Conservation (phyloP, 2,113 vertebrate genomes). For the Anas platyrhynchos region DNA sequence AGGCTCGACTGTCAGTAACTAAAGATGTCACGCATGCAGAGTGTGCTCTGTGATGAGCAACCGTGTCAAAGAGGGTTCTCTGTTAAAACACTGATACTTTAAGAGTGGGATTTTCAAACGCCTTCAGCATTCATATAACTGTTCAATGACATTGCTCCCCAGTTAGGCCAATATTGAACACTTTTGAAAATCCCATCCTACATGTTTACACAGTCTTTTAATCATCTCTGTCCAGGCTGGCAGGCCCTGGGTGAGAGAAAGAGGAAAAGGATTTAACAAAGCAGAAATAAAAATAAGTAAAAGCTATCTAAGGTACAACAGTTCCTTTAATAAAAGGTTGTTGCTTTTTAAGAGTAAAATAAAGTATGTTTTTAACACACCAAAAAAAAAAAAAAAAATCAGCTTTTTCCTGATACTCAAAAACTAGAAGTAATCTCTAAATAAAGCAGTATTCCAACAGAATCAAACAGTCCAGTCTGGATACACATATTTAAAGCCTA, state of each 20-base stretch:
- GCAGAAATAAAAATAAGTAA: conserved; percentile 61
- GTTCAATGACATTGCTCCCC: conserved; percentile 68
- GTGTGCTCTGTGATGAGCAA: conserved; percentile 58
- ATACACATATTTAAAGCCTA: not conserved
- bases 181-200: conserved; percentile 72
- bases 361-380: not conserved
- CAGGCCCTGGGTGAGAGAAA: conserved; percentile 38
- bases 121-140: conserved; percentile 62
- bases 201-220: conserved; percentile 70
- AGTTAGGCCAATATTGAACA: conserved; percentile 62
- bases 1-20: conserved; percentile 64
- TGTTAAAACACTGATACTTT: conserved; percentile 71
- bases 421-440: not conserved
- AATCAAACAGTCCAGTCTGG: not conserved
- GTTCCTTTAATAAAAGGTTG: conserved; percentile 25
- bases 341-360: conserved; percentile 21
- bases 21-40: conserved; percentile 71
- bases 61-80: conserved; percentile 61
- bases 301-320: conserved; percentile 19
- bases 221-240: conserved; percentile 68
- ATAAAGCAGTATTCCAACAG: conserved; percentile 1
- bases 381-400: not conserved
- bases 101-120: conserved; percentile 71
- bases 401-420: not conserved
- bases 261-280: conserved; percentile 59